Evolutionary conservation across 1,140 invertebrate genomes (phyloP).

Genomic region (Odontomachus brunneus): DNA sequence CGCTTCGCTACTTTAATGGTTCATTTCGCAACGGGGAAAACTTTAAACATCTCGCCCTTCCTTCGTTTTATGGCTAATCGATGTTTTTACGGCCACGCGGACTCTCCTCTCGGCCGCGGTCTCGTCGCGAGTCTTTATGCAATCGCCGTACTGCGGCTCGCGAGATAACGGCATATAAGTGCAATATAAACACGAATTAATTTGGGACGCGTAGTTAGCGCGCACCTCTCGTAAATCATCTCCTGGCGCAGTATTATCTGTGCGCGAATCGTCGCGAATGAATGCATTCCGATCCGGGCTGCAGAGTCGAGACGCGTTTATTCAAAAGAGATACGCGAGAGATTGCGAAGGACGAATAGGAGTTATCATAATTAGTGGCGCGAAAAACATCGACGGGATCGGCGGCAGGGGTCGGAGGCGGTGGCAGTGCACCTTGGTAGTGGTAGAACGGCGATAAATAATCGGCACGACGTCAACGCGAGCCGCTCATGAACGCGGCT

Average conservation of each 20-base stretch:
- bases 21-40: constrained; percentile 72
- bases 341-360: not conserved
- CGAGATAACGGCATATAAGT: constrained; percentile 15
- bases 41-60: constrained; percentile 65
- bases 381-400: too few species aligned
- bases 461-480: constrained; percentile 35
- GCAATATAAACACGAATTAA: constrained; percentile 38
- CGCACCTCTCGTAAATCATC: constrained; percentile 11
- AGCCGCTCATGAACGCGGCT: not conserved
- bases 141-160: not conserved
- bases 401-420: too few species aligned
- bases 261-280: not conserved
- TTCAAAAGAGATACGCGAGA: too few species aligned
- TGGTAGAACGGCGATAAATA: constrained; percentile 33
- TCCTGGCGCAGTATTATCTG: not conserved
- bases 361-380: constrained; percentile 43
- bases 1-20: constrained; percentile 68
- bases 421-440: not conserved
- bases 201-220: not conserved
- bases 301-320: not conserved
- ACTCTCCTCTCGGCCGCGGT: constrained; percentile 33
- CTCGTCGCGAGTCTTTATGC: constrained; percentile 36
- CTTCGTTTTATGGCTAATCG: constrained; percentile 73
- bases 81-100: constrained; percentile 65
- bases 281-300: too few species aligned